A percentile compares a stretch with the other conserved stretches of the same genome.
Conservation (phyloP, 2,113 vertebrate genomes). For the Hippocampus abdominalis region DNA sequence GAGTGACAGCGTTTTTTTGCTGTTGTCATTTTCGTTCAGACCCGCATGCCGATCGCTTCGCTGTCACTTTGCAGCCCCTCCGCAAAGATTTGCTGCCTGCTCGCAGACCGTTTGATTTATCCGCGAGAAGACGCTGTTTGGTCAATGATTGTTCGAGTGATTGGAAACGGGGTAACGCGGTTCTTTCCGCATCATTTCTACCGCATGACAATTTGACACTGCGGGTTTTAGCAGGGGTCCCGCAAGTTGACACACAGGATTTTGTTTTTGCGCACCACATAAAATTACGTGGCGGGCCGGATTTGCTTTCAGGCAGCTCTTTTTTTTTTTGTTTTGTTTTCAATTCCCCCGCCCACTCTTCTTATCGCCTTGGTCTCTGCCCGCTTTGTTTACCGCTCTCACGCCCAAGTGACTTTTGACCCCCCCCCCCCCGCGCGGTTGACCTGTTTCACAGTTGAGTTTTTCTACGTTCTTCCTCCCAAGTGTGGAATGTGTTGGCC, state of each 20-base stretch:
- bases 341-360: slow-evolving; percentile 5
- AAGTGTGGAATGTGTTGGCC: too few species aligned
- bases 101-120: neutral
- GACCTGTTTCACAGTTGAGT: slow-evolving; percentile 16
- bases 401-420: slow-evolving; percentile 44
- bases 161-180: too few species aligned
- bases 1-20: too few species aligned
- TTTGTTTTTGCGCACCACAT: slow-evolving; percentile 20
- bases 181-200: too few species aligned
- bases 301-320: slow-evolving; percentile 10
- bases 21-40: neutral
- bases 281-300: too few species aligned
- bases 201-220: too few species aligned
- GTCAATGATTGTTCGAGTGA: too few species aligned
- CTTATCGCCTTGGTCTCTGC: slow-evolving; percentile 20
- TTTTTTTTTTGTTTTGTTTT: slow-evolving; percentile 7
- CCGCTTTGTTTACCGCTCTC: slow-evolving; percentile 42
- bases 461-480: slow-evolving; percentile 20
- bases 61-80: neutral
- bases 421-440: slow-evolving; percentile 15
- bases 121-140: too few species aligned
- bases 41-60: neutral
- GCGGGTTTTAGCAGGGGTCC: too few species aligned
- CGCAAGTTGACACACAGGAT: slow-evolving; percentile 12
- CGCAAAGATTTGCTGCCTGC: neutral